Percentiles rank a stretch among this genome's conserved stretches.
Evolutionary conservation across 2,113 vertebrate species (phyloP).

Genomic region (Prunella fulvescens): DNA sequence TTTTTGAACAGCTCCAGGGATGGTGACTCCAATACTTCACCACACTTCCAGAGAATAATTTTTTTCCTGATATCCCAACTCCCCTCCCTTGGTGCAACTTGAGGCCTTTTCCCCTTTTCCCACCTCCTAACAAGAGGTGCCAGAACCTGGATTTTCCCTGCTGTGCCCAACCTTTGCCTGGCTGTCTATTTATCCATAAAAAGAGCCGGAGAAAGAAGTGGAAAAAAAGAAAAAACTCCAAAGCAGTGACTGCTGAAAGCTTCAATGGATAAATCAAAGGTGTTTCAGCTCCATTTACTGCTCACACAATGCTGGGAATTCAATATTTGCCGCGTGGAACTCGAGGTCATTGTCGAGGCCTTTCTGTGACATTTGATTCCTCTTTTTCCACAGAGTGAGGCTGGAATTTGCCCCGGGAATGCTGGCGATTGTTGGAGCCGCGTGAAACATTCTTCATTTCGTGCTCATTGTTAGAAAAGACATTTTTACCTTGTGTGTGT

Average conservation of each 20-base stretch:
- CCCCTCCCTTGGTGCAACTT: too few species aligned
- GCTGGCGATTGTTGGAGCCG: neutral
- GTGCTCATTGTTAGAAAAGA: neutral
- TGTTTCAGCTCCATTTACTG: neutral
- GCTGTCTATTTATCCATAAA: neutral
- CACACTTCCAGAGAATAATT: accelerated
- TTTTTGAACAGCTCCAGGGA: neutral
- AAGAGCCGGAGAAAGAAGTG: accelerated
- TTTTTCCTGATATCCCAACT: neutral
- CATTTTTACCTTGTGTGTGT: neutral
- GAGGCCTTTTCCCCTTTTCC: neutral
- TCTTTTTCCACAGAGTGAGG: neutral
- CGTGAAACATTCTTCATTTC: neutral
- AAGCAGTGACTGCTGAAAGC: neutral
- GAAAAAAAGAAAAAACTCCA: neutral
- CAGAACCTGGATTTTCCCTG: neutral
- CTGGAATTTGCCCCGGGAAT: neutral
- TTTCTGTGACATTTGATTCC: neutral
- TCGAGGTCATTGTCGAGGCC: neutral
- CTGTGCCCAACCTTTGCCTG: neutral
- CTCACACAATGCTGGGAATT: neutral
- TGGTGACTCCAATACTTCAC: neutral
- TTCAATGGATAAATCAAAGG: neutral
- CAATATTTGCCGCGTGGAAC: constrained; percentile 23
- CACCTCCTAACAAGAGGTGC: neutral